Conservation (phyloP, 2,888 invertebrate genomes). For the Monopis laevigella region DNA sequence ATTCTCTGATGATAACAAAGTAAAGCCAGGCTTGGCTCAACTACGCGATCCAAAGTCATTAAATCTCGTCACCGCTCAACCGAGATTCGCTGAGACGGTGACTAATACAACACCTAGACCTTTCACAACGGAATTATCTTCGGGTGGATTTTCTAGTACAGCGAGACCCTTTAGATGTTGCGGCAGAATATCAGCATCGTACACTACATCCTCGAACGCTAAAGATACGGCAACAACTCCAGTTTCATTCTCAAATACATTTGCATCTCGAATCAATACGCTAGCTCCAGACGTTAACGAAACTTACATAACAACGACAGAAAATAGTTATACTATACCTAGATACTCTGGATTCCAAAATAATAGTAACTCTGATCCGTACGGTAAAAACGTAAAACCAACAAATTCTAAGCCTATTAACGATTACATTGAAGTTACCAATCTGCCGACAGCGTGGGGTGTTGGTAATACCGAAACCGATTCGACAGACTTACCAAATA, state of each 20-base stretch:
- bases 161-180: slow-evolving; percentile 48
- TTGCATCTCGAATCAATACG: slow-evolving; percentile 57
- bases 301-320: slow-evolving; percentile 32
- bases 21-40: slow-evolving; percentile 28
- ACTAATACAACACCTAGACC: slow-evolving; percentile 15
- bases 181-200: slow-evolving; percentile 54
- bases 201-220: slow-evolving; percentile 43
- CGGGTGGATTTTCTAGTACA: slow-evolving; percentile 36
- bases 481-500: slow-evolving; percentile 33
- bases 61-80: slow-evolving; percentile 34
- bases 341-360: slow-evolving; percentile 55
- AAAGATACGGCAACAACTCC: slow-evolving; percentile 34
- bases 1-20: slow-evolving; percentile 73
- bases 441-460: slow-evolving; percentile 54
- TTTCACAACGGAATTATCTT: slow-evolving; percentile 24
- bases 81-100: slow-evolving; percentile 18
- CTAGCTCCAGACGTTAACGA: slow-evolving; percentile 38
- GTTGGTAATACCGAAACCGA: slow-evolving; percentile 33
- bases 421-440: slow-evolving; percentile 45
- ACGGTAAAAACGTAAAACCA: slow-evolving; percentile 50
- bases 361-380: slow-evolving; percentile 46
- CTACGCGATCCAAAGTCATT: slow-evolving; percentile 54
- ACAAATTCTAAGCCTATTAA: slow-evolving; percentile 53
- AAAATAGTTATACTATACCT: slow-evolving; percentile 36
- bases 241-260: slow-evolving; percentile 32